Evolutionary conservation across 1,140 invertebrate species (phyloP).

Genomic region (Bacillus rossius): DNA sequence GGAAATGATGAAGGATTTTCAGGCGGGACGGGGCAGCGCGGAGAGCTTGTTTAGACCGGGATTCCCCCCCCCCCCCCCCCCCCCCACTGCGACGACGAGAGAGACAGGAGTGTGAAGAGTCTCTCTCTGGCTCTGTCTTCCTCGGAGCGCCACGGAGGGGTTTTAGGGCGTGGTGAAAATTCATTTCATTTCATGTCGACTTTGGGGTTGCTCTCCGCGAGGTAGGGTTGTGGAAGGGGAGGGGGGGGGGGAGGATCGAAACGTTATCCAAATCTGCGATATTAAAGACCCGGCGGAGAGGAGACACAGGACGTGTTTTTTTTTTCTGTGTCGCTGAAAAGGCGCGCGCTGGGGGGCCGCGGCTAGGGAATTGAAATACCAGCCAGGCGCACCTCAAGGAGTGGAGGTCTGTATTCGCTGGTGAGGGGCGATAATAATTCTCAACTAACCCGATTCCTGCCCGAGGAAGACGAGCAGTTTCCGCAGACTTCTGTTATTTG

Average conservation of each 20-base stretch:
- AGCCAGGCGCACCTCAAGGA: no score
- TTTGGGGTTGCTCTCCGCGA: background rate
- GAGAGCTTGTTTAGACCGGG: background rate
- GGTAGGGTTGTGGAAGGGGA: background rate
- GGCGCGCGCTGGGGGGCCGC: no score
- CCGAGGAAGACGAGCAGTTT: background rate
- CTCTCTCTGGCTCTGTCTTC: background rate
- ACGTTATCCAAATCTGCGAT: constrained; percentile 22
- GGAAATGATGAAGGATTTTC: background rate
- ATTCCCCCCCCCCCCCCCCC: no score
- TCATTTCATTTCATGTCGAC: constrained; percentile 22
- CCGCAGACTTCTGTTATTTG: no score
- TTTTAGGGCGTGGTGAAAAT: constrained; percentile 8
- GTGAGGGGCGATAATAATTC: constrained; percentile 12
- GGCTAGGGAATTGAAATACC: no score
- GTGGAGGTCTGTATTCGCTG: background rate
- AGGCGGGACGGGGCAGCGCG: no score
- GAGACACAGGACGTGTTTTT: background rate
- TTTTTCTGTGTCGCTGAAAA: no score
- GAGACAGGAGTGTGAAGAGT: background rate
- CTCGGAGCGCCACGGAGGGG: background rate
- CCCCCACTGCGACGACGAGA: background rate
- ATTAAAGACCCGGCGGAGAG: constrained; percentile 6
- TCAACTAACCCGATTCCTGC: constrained; percentile 20
- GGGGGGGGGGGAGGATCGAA: background rate